Evolutionary conservation across 2,797 vertebrate genomes (phyloP).

Genomic region (Tokudaia muenninki): DNA sequence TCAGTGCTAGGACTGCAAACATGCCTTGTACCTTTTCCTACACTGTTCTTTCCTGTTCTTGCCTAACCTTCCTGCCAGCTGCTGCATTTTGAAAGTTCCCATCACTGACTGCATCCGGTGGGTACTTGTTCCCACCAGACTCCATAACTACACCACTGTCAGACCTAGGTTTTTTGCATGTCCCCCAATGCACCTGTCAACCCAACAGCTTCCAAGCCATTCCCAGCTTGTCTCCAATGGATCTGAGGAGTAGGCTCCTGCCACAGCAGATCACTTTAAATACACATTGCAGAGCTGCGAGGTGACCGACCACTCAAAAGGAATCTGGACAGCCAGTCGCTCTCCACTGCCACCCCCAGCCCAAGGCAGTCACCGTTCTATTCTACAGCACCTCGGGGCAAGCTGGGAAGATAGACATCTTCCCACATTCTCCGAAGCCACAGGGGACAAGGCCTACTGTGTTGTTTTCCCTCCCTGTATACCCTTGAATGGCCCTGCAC

Average conservation of each 20-base stretch:
- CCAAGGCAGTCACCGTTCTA: too few species aligned
- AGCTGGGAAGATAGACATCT: not conserved
- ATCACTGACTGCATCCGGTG: too few species aligned
- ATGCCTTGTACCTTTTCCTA: not conserved
- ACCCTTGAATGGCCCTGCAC: too few species aligned
- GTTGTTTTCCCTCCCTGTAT: too few species aligned
- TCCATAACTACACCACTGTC: not conserved
- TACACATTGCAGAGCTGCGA: not conserved
- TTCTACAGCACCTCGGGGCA: not conserved
- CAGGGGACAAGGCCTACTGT: rapidly evolving
- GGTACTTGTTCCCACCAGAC: not conserved
- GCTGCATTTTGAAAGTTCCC: not conserved
- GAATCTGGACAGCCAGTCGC: not conserved
- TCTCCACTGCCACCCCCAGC: not conserved
- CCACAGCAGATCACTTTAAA: not conserved
- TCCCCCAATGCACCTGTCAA: not conserved
- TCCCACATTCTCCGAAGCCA: not conserved
- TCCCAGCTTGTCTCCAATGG: not conserved
- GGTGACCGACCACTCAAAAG: not conserved
- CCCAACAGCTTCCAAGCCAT: not conserved
- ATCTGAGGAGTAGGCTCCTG: not conserved
- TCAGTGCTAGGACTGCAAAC: not conserved
- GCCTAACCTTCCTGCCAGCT: too few species aligned
- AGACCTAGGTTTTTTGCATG: not conserved
- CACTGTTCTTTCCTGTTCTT: not conserved